Percentiles rank a stretch among this genome's conserved stretches.
These are phyloP conservation scores for Jacana jacana DNA, from an alignment of 2,113 vertebrate genomes.

Conservation along the genomic window DNA sequence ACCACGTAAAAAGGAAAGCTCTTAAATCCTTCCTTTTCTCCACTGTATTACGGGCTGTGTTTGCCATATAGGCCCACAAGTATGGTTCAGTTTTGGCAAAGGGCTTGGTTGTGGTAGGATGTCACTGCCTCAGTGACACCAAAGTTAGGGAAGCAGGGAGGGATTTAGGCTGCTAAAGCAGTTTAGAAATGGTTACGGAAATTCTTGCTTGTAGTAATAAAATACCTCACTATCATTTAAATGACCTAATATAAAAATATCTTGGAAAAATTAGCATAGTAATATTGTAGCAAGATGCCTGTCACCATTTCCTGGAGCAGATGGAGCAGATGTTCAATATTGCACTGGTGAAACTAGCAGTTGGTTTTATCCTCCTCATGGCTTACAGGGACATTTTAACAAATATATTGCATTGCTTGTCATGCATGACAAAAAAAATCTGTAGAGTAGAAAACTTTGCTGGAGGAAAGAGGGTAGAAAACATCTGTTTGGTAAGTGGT, in stretches of 20 bases:
- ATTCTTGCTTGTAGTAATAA: background rate
- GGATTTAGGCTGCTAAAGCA: background rate
- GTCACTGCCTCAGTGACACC: background rate
- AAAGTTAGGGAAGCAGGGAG: background rate
- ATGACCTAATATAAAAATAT: background rate
- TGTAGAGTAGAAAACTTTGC: background rate
- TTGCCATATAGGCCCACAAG: background rate
- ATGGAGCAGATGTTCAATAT: conserved; percentile 23
- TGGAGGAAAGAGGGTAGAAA: background rate
- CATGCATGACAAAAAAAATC: background rate
- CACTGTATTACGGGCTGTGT: background rate
- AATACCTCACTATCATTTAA: background rate
- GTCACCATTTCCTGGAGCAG: background rate
- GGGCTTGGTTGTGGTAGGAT: background rate
- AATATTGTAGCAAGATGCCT: background rate
- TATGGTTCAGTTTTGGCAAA: background rate
- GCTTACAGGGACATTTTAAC: conserved; percentile 23
- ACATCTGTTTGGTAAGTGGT: background rate
- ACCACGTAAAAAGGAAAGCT: background rate
- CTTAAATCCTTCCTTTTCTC: background rate
- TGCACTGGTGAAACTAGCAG: background rate
- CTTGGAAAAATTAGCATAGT: background rate
- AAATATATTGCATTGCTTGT: background rate
- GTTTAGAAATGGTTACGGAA: background rate
- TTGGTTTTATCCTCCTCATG: background rate